Percentiles rank a stretch among this genome's conserved stretches.
phyloP scores from a whole-genome alignment of 2,888 invertebrate species.

The Phengaris arion region DNA sequence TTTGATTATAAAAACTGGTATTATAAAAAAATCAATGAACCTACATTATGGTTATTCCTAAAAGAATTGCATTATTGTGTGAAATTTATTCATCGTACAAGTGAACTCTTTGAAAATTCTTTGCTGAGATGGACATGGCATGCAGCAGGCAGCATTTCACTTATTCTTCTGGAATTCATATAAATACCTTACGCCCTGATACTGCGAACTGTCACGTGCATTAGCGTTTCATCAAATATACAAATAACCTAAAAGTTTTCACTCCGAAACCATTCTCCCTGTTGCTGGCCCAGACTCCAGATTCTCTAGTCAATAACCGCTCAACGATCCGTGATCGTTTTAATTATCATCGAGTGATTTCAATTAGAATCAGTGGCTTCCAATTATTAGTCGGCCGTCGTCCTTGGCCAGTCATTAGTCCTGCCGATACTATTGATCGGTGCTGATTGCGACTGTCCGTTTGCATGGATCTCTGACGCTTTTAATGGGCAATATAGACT shows the following conservation, averaged over 20 bases:
- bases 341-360: slow-evolving; percentile 60
- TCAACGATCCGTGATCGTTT: slow-evolving; percentile 44
- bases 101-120: too few relatives aligned
- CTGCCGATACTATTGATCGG: slow-evolving; percentile 79
- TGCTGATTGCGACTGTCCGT: slow-evolving; percentile 73
- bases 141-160: too few relatives aligned
- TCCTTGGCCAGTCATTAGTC: slow-evolving; percentile 75
- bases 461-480: slow-evolving; percentile 72
- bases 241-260: background rate
- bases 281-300: slow-evolving; percentile 39
- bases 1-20: too few relatives aligned
- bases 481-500: slow-evolving; percentile 67
- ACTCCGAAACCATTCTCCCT: background rate
- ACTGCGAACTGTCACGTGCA: too few relatives aligned
- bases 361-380: slow-evolving; percentile 64
- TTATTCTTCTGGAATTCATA: too few relatives aligned
- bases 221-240: too few relatives aligned
- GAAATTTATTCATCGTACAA: too few relatives aligned
- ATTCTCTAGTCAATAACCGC: slow-evolving; percentile 39
- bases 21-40: too few relatives aligned
- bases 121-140: too few relatives aligned
- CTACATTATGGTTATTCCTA: too few relatives aligned
- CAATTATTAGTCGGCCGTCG: slow-evolving; percentile 62
- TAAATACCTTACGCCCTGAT: too few relatives aligned
- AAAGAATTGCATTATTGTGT: too few relatives aligned